A percentile compares a stretch with the other conserved stretches of the same genome.
Conservation (phyloP, 2,888 invertebrate genomes). For the Cephalotes varians region DNA sequence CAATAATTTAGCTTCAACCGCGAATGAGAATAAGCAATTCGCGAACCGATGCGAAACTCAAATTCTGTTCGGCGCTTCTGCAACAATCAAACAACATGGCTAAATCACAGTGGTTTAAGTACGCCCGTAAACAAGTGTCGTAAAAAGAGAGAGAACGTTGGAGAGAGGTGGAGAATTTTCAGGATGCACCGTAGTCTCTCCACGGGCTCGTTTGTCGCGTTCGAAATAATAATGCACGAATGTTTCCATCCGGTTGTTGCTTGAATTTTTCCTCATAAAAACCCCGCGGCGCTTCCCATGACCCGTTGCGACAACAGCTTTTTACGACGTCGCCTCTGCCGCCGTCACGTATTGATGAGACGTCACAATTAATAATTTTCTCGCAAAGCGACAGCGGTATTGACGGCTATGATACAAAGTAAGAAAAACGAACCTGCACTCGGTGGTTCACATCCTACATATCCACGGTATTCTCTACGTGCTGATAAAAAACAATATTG, state of each 20-base stretch:
- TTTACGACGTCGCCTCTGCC: conserved; percentile 30
- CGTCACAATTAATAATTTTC: conserved; percentile 34
- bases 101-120: conserved; percentile 52
- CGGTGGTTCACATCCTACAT: background rate
- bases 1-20: conserved; percentile 23
- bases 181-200: conserved; percentile 41
- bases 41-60: conserved; percentile 20
- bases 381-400: background rate
- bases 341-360: conserved; percentile 32
- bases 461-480: background rate
- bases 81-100: background rate
- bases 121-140: conserved; percentile 38
- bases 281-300: background rate
- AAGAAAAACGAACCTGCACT: conserved; percentile 3
- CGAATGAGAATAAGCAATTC: conserved; percentile 20
- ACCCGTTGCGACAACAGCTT: conserved; percentile 42
- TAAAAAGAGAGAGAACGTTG: conserved; percentile 22
- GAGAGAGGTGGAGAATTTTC: conserved; percentile 20
- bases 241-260: background rate
- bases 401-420: conserved; percentile 8
- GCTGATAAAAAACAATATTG: conserved; percentile 8
- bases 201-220: conserved; percentile 32
- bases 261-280: conserved; percentile 13
- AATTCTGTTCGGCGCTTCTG: conserved; percentile 8
- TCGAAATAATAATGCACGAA: conserved; percentile 51